Base-by-base conservation (phyloP, 2,113 vertebrate genomes). In the Crypturellus undulatus region DNA sequence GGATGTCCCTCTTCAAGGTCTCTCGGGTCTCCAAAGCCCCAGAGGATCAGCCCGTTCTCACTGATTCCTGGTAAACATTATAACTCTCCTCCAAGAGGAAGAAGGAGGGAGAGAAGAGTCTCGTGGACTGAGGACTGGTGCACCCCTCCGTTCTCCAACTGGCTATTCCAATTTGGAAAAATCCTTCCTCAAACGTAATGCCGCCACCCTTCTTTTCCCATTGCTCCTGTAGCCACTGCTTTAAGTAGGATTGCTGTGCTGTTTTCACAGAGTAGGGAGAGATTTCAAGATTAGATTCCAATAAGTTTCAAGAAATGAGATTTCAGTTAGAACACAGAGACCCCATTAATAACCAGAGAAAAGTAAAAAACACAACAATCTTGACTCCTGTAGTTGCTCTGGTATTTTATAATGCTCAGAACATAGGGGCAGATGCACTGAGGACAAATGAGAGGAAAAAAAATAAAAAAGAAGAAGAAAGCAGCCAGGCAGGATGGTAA, bases 11-110 rank as follows among this genome's bases (percentile, higher is more conserved):
- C 79, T 88, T 85, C 79, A 90, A 82, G 89, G 89, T 26, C 71
- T 94, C 76, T 75, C 0, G 0, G 58, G 87, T 91, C 58, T 69
- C 64, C 30, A 73, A 47, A 91, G 32, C 79, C 85, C 70, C 36
- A 32, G 21, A 76, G 82, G 82, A 95, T 94, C 79, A 89, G 42
- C 34, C 22, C 75, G 38, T 75, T 92, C n/a, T 42, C n/a, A 93
- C 76, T 89, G 87, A 96, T 93, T 95, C 88, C 51, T 70, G 47
- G 51, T 64, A 85, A 94, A 94, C 91, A 83, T 68, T 79, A 54
- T 82, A 9, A 1, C 56, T 89, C 28, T 94, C 21, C 68, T 94
- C 79, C 88, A 77, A 32, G 34, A 83, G 79, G 89, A 89, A 94
- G 36, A 94, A 91, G 51, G 20, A 94, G 51, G 13, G 45, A 91